Evolutionary conservation across 2,113 vertebrate genomes (phyloP).

Genomic region (Cyanistes caeruleus): DNA sequence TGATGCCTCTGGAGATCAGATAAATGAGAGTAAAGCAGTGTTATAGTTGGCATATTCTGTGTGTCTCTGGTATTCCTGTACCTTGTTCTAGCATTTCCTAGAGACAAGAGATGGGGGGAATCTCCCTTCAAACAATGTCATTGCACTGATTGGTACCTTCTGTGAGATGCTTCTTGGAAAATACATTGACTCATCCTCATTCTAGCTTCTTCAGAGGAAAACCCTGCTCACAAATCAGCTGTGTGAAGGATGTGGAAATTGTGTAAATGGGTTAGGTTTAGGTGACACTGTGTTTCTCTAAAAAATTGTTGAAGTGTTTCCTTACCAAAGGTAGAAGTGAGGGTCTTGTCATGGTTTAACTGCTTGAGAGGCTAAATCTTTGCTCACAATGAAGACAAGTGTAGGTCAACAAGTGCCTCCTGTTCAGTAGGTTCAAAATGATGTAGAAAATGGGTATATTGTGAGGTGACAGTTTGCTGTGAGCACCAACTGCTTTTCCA

Average conservation of each 20-base stretch:
- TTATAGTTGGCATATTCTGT: not conserved
- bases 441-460: not conserved
- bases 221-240: not conserved
- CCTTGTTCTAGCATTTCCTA: not conserved
- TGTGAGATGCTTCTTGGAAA: not conserved
- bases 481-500: not conserved
- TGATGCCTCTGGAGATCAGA: not conserved
- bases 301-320: not conserved
- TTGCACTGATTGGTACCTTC: not conserved
- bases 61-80: not conserved
- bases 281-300: not conserved
- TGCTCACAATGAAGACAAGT: not conserved
- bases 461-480: conserved; percentile 9
- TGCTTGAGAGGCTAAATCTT: not conserved
- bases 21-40: not conserved
- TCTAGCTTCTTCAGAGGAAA: not conserved
- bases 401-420: not conserved
- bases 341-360: not conserved
- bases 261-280: not conserved
- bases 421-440: not conserved
- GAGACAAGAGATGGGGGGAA: not conserved
- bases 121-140: not conserved
- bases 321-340: not conserved
- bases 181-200: not conserved
- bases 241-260: not conserved